Percentiles rank a stretch among this genome's conserved stretches.
Evolutionary conservation across 2,888 invertebrate genomes (phyloP).

Genomic region (Hecatera dysodea): DNA sequence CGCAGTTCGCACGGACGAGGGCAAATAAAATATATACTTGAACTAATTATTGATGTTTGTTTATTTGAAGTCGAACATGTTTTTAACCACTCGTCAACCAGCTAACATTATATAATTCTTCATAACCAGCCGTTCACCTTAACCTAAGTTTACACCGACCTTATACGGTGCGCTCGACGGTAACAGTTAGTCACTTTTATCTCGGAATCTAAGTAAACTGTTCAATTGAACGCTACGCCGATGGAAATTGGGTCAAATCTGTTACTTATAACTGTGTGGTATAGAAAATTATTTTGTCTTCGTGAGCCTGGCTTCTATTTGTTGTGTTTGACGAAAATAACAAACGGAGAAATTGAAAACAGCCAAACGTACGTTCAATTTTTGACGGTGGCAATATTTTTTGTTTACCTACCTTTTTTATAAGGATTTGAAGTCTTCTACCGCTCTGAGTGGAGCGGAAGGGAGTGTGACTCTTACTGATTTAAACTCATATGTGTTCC

Average conservation of each 20-base stretch:
- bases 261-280: conserved; percentile 6
- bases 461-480: too few species aligned
- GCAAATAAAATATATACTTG: too few species aligned
- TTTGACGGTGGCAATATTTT: too few species aligned
- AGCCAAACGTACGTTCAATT: too few species aligned
- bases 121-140: conserved; percentile 49
- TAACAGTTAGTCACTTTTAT: conserved; percentile 55
- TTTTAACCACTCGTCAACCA: not conserved
- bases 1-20: too few species aligned
- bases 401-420: too few species aligned
- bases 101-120: conserved; percentile 3
- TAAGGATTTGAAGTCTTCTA: too few species aligned
- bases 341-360: too few species aligned
- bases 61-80: not conserved
- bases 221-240: conserved; percentile 52
- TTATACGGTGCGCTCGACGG: conserved; percentile 43
- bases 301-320: not conserved
- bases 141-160: conserved; percentile 48
- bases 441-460: too few species aligned
- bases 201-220: conserved; percentile 59
- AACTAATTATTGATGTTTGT: too few species aligned
- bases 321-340: not conserved
- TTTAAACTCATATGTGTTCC: too few species aligned
- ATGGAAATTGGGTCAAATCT: conserved; percentile 55
- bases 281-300: conserved; percentile 21